Evolutionary conservation across 2,888 invertebrate genomes (phyloP).

Genomic region (Hybos culiciformis): DNA sequence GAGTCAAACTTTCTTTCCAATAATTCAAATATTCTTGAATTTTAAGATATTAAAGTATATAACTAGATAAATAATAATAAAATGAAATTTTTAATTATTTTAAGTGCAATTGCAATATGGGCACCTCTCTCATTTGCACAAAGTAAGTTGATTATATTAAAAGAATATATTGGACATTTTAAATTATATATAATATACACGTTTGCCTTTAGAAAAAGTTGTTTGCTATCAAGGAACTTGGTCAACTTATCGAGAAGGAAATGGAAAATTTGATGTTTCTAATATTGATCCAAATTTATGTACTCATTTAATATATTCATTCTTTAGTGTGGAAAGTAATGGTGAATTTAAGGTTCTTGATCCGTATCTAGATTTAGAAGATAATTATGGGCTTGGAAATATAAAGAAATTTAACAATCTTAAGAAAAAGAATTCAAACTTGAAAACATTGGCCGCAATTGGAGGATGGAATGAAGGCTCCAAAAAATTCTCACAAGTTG

Average conservation of each 20-base stretch:
- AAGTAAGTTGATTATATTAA: too few species aligned
- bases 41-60: too few species aligned
- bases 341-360: conserved; percentile 45
- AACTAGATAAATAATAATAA: too few species aligned
- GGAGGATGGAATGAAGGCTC: conserved; percentile 42
- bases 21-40: too few species aligned
- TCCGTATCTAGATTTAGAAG: conserved; percentile 46
- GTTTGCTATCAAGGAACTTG: conserved; percentile 67
- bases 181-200: too few species aligned
- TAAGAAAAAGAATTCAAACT: conserved; percentile 30
- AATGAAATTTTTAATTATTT: too few species aligned
- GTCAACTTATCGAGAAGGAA: conserved; percentile 51
- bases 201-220: conserved; percentile 44
- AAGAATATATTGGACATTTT: too few species aligned
- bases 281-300: conserved; percentile 54
- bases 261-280: conserved; percentile 50
- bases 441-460: conserved; percentile 32
- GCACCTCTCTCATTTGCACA: too few species aligned
- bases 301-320: conserved; percentile 62
- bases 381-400: conserved; percentile 41
- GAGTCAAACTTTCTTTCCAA: too few species aligned
- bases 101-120: too few species aligned
- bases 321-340: conserved; percentile 46
- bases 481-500: conserved; percentile 37
- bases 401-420: conserved; percentile 31